Conservation (phyloP, 2,113 vertebrate species). For the Pygoscelis antarcticus region DNA sequence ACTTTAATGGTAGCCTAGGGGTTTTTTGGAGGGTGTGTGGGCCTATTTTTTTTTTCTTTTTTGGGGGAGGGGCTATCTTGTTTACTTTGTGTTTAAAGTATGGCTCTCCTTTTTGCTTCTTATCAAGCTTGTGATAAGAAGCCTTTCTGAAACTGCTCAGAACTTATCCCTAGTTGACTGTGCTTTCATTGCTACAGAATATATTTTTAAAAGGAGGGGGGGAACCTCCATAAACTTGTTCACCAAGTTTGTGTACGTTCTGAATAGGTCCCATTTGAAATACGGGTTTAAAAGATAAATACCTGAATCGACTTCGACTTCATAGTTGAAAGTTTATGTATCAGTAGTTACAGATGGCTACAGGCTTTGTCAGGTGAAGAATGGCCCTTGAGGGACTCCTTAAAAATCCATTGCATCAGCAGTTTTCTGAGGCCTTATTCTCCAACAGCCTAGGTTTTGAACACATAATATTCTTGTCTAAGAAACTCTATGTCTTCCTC, state of each 20-base stretch:
- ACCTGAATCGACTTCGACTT: background rate
- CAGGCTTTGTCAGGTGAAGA: background rate
- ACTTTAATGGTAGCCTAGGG: background rate
- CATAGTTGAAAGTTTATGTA: background rate
- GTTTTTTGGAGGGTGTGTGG: fast-evolving
- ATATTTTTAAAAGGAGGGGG: background rate
- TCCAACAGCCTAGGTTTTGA: background rate
- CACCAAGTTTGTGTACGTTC: background rate
- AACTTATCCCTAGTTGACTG: background rate
- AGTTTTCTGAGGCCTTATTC: background rate
- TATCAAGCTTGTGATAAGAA: background rate
- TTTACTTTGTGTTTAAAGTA: background rate
- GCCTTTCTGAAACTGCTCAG: background rate
- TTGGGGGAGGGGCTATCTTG: background rate
- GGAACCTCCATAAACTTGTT: background rate
- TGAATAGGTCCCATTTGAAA: background rate
- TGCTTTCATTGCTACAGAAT: background rate
- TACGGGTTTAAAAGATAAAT: background rate
- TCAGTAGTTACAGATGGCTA: background rate
- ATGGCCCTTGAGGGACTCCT: background rate
- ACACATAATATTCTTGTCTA: background rate
- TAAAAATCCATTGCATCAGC: background rate
- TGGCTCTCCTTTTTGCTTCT: background rate
- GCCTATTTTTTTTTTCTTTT: background rate
- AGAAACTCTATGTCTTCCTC: background rate